phyloP scores from a whole-genome alignment of 2,888 invertebrate species.

The Eueremaeus valkanovi region DNA sequence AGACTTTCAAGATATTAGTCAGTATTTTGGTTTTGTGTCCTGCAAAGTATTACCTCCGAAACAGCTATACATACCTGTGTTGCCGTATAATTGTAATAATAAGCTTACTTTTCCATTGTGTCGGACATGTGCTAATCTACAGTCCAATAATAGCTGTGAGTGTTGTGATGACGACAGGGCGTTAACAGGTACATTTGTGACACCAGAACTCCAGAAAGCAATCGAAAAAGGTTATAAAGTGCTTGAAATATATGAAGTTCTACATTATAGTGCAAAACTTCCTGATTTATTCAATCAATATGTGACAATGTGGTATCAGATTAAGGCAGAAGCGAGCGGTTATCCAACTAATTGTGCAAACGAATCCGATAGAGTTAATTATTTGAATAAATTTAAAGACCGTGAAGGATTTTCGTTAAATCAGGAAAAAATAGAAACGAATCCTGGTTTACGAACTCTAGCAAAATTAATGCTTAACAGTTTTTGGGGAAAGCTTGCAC shows the following conservation, averaged over 20 bases:
- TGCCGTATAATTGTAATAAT: conserved; percentile 46
- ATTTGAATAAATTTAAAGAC: conserved; percentile 45
- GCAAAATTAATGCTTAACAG: not conserved
- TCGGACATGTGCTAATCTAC: conserved; percentile 45
- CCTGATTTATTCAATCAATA: conserved; percentile 48
- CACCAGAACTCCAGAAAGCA: conserved; percentile 48
- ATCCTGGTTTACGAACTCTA: not conserved
- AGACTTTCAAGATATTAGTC: conserved; percentile 44
- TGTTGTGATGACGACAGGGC: conserved; percentile 46
- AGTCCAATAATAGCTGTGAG: conserved; percentile 45
- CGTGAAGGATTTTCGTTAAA: not conserved
- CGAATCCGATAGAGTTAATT: conserved; percentile 45
- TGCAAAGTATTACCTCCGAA: conserved; percentile 39
- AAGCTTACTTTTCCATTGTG: conserved; percentile 49
- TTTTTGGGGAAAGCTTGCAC: conserved; percentile 1
- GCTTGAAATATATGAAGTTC: conserved; percentile 47
- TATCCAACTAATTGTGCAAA: conserved; percentile 46
- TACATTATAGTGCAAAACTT: conserved; percentile 46
- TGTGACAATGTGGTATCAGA: conserved; percentile 48
- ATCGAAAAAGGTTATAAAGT: conserved; percentile 48
- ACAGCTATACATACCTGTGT: conserved; percentile 40
- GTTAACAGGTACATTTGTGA: conserved; percentile 48
- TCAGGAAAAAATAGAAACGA: not conserved
- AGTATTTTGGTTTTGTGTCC: conserved; percentile 49
- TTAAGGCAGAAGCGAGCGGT: conserved; percentile 49